Base-by-base conservation (phyloP, 2,888 invertebrate species). In the Lochmaea crataegi region DNA sequence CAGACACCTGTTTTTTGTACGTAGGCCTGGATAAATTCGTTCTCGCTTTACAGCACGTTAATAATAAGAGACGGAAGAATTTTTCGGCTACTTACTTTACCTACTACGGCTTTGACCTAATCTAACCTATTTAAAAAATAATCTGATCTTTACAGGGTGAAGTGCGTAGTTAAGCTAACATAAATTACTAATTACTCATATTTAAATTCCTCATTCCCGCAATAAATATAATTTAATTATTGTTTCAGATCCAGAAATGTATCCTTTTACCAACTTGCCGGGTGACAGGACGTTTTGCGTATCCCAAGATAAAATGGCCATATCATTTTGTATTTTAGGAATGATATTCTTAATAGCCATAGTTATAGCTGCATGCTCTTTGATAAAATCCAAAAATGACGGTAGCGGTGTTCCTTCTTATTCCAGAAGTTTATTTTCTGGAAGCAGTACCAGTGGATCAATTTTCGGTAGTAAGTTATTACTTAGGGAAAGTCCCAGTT, bases 261-360 rank as follows among this genome's bases (percentile, higher is more conserved):
- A 81, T 58, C 81, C 84, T 12, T 86, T 85, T 70, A 80, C 83
- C 14, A 81, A 83, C 73, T 82, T 86, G 42, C 90, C 91, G 3
- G 90, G 90, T 71, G 91, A 91, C 82, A 89, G 90, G 78, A 90
- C 90, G 4, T 90, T 94, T 64, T 94, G 94, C 82, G 88, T 94
- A 76, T 94, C 94, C 11, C 92, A 93, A 16, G 92, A 93, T 9
- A 93, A 92, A 87, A 90, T 94, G 90, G 93, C 94, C 12, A 87
- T 94, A 65, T 91, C 93, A 0, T 94, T 94, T 82, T 93, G 93
- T 82, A 87, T 93, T 0, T 85, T 94, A 80, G 93, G 94, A 6
- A 85, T 93, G 7, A 91, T 94, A 76, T 93, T 94, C 84, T 86
- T 94, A 0, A 88, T 91, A 70, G 94, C 94, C 9, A 90, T 94